A percentile compares a stretch with the other conserved stretches of the same genome.
phyloP scores from a whole-genome alignment of 2,113 vertebrate genomes.

The Bos indicus region DNA sequence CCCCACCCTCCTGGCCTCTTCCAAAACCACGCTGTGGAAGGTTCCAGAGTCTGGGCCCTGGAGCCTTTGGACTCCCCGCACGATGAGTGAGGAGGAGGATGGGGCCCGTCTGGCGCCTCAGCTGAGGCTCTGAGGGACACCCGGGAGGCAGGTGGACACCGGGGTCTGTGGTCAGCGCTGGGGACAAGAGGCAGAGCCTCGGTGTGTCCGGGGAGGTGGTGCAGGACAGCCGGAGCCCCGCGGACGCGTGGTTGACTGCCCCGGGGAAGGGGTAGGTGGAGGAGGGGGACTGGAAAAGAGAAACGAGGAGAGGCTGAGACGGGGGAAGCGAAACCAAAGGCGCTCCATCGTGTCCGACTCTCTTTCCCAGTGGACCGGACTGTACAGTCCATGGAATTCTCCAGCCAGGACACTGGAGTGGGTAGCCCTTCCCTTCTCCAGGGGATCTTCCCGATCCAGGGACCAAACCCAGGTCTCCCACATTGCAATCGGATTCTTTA shows the following conservation, averaged over 20 bases:
- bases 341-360: accelerated
- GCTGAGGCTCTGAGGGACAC: neutral
- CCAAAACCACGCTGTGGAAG: accelerated
- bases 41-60: neutral
- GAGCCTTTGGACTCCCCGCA: too few relatives aligned
- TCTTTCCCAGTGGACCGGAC: too few relatives aligned
- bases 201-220: accelerated
- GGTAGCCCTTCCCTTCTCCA: neutral
- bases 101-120: neutral
- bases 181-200: too few relatives aligned
- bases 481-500: neutral
- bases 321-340: neutral
- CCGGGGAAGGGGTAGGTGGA: accelerated
- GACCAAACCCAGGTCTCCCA: neutral
- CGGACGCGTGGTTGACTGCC: accelerated
- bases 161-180: accelerated
- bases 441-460: neutral
- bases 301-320: neutral
- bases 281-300: too few relatives aligned
- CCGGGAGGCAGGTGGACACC: accelerated
- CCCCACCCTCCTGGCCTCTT: neutral
- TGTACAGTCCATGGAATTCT: neutral
- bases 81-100: accelerated
- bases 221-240: accelerated
- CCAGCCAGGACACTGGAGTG: neutral